A percentile compares a stretch with the other conserved stretches of the same genome.
These are phyloP conservation scores for Aphis gossypii DNA, from an alignment of 1,140 invertebrate species.

Conservation along the genomic window DNA sequence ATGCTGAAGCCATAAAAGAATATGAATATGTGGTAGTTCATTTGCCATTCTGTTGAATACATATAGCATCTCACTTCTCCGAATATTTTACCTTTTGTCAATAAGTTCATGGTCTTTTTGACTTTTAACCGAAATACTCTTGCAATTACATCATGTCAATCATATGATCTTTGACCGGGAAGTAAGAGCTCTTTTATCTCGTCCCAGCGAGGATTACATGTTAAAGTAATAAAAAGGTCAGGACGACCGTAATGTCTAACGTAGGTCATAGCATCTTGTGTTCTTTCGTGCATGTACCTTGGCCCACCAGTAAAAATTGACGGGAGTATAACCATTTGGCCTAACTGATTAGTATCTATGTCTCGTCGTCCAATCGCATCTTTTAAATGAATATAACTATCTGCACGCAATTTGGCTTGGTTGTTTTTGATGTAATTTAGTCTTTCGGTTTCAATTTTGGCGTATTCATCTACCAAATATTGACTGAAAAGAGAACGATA, in stretches of 20 bases:
- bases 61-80: slow-evolving; percentile 61
- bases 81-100: slow-evolving; percentile 51
- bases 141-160: slow-evolving; percentile 42
- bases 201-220: slow-evolving; percentile 38
- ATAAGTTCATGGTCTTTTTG: slow-evolving; percentile 45
- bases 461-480: slow-evolving; percentile 66
- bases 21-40: slow-evolving; percentile 66
- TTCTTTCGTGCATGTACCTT: too few species aligned
- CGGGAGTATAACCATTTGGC: too few species aligned
- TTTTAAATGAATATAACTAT: too few species aligned
- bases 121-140: slow-evolving; percentile 57
- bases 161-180: slow-evolving; percentile 9
- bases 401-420: slow-evolving; percentile 62
- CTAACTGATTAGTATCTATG: too few species aligned
- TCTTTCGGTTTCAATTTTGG: slow-evolving; percentile 66
- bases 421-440: slow-evolving; percentile 64
- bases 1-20: slow-evolving; percentile 65
- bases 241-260: slow-evolving; percentile 61
- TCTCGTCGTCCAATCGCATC: too few species aligned
- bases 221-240: slow-evolving; percentile 61
- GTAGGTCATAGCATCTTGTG: too few species aligned
- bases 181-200: slow-evolving; percentile 39
- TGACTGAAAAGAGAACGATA: slow-evolving; percentile 61
- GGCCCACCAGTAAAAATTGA: too few species aligned
- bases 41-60: slow-evolving; percentile 66